Base-by-base conservation (phyloP, 2,113 vertebrate species). In the Brachyhypopomus occidentalis region DNA sequence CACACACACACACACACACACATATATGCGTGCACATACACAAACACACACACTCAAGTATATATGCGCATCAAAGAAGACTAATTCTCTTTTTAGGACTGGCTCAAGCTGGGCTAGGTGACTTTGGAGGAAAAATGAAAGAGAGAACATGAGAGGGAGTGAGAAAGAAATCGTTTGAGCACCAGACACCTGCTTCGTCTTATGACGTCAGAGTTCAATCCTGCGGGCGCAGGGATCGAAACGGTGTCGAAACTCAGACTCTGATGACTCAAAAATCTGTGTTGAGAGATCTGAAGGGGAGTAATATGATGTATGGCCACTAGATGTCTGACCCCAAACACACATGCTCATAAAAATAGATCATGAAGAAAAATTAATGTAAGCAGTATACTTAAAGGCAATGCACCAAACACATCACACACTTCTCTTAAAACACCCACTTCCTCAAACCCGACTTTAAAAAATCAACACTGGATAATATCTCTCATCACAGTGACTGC, bases 61-160 rank as follows among this genome's bases (percentile, higher is more conserved):
- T 78, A 25, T 22, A 27, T 45, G 22, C 72, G 88, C 83, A 86
- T 86, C 75, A 80, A 82, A 82, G 45, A 34, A 60, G n/a, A 70
- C 38, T 1, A 38, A 17, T 4, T 58, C 34, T 48, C 22, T 79
- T 3, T 16, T 11, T 34, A 62, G 30, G 34, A 75, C 56, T n/a
- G n/a, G 41, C 58, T 41, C n/a, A 25, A n/a, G n/a, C n/a, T 62
- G 19, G 62, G n/a, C 58, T 62, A n/a, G 0, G 20, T 3, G n/a
- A 58, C 52, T 55, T 7, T 60, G 58, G 5, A 25, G 60, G n/a
- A 23, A 25, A 12, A 69, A 38, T 69, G 23, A 62, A 19, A 36
- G 58, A 14, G 69, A 20, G 48, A 5, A 6, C 16, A n/a, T 56
- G 41, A 75, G 25, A 63, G 23, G 27, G 59, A 8, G 69, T 25